phyloP scores from a whole-genome alignment of 2,113 vertebrate species.

The Pleuronectes platessa region DNA sequence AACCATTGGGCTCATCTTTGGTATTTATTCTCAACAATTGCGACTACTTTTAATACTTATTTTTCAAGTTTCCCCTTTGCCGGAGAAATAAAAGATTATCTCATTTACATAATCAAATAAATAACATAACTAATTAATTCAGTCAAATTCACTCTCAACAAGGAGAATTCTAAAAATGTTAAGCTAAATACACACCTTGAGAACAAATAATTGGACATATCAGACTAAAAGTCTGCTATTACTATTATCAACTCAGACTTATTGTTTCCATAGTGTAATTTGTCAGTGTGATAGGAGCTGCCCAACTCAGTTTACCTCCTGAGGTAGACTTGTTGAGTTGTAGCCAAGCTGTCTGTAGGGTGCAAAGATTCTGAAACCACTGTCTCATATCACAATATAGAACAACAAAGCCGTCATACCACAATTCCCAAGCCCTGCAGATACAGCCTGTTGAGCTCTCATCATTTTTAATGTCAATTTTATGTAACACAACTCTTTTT shows the following conservation, averaged over 20 bases:
- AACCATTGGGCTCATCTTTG: neutral
- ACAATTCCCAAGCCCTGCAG: neutral
- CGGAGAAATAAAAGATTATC: too few relatives aligned
- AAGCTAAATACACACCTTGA: neutral
- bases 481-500: neutral
- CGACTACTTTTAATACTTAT: neutral
- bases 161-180: neutral
- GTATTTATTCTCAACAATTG: neutral
- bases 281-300: neutral
- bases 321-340: neutral
- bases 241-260: neutral
- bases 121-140: neutral
- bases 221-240: neutral
- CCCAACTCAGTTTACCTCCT: too few relatives aligned
- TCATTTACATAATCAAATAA: neutral
- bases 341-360: neutral
- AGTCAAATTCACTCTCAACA: neutral
- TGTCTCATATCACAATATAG: neutral
- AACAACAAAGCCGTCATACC: neutral
- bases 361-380: neutral
- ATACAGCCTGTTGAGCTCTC: neutral
- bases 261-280: neutral
- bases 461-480: neutral
- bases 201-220: neutral
- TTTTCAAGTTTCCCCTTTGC: neutral